These are phyloP conservation scores for Madoqua kirkii DNA, from an alignment of 2,113 vertebrate species.

Conservation along the genomic window DNA sequence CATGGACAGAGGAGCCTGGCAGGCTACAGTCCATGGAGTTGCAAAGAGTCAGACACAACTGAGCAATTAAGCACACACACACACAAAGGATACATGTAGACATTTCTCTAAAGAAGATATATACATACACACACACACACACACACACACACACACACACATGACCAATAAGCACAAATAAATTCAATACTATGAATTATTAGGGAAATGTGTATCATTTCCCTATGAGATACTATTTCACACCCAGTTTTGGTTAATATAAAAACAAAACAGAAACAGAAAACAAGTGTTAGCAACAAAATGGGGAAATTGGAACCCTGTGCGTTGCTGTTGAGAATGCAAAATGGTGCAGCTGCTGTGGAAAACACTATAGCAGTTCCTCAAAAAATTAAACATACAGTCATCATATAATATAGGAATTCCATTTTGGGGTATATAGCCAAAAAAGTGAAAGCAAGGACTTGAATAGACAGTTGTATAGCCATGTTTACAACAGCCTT, in stretches of 20 bases:
- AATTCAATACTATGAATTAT: background rate
- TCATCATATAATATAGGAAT: background rate
- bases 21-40: background rate
- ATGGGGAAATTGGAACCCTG: background rate
- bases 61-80: background rate
- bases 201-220: background rate
- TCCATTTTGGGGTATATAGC: background rate
- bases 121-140: background rate
- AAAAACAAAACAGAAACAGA: background rate
- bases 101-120: background rate
- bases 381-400: background rate
- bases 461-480: background rate
- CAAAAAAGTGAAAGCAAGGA: background rate
- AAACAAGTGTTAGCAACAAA: background rate
- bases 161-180: background rate
- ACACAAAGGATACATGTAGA: background rate
- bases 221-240: background rate
- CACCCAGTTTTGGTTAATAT: background rate
- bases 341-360: background rate
- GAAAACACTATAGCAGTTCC: background rate
- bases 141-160: fast-evolving
- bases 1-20: background rate
- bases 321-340: background rate
- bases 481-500: background rate
- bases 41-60: background rate